Conservation (phyloP, 2,113 vertebrate species). For the Carassius gibelio region DNA sequence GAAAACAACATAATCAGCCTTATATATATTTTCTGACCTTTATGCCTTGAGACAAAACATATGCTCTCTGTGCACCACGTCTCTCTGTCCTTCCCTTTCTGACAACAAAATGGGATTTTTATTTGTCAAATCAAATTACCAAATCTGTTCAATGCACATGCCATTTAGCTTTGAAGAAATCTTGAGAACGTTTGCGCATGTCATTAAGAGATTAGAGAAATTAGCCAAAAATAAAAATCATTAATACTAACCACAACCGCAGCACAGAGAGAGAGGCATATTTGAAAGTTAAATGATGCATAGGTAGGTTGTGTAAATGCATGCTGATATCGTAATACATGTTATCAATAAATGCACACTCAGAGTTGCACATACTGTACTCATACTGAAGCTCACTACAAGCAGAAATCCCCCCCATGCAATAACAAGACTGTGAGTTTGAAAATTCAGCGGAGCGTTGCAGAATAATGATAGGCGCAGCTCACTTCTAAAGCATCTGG, state of each 20-base stretch:
- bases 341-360: constrained; percentile 48
- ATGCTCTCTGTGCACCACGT: background rate
- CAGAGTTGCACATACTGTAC: constrained; percentile 12
- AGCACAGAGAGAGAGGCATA: constrained; percentile 5
- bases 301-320: constrained; percentile 29
- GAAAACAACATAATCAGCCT: constrained; percentile 31
- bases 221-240: constrained; percentile 58
- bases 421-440: background rate
- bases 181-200: constrained; percentile 68
- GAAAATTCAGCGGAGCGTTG: constrained; percentile 11
- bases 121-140: constrained; percentile 70
- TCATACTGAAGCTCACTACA: background rate
- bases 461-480: constrained; percentile 16
- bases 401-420: background rate
- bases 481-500: background rate
- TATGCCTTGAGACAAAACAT: constrained; percentile 8
- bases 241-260: constrained; percentile 8
- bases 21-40: constrained; percentile 19
- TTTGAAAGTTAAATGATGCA: constrained; percentile 41
- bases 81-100: constrained; percentile 36
- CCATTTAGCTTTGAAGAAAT: constrained; percentile 60
- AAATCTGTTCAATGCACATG: constrained; percentile 61
- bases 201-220: constrained; percentile 76
- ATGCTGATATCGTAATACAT: constrained; percentile 38
- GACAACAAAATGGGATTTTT: constrained; percentile 64